phyloP scores from a whole-genome alignment of 92 coral and sea anemone species.

The Micromussa lordhowensis region DNA sequence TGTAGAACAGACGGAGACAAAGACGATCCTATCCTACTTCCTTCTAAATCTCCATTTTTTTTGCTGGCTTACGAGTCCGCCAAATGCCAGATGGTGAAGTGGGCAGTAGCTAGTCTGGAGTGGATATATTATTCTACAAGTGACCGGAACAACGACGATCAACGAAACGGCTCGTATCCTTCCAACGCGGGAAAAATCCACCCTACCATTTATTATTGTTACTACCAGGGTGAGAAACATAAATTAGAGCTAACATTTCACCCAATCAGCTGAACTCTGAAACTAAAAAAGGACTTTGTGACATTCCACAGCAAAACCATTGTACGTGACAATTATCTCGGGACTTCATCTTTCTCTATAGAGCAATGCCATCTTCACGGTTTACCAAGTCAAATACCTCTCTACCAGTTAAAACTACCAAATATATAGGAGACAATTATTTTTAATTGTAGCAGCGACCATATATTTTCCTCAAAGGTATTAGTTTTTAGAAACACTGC shows the following conservation, averaged over 20 bases:
- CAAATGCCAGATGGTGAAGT: slow-evolving; percentile 57
- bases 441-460: no score
- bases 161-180: not conserved
- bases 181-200: not conserved
- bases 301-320: no score
- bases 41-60: slow-evolving; percentile 42
- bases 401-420: no score
- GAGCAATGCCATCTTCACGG: no score
- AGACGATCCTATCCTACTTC: slow-evolving; percentile 47
- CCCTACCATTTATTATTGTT: slow-evolving; percentile 48
- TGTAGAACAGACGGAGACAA: slow-evolving; percentile 44
- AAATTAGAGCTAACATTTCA: not conserved
- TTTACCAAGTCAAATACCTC: not conserved
- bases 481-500: no score
- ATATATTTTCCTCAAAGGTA: no score
- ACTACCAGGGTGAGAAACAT: slow-evolving; percentile 42
- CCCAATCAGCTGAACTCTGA: not conserved
- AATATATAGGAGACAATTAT: no score
- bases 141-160: not conserved
- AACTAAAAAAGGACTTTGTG: not conserved
- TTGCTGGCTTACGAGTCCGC: slow-evolving; percentile 34
- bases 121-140: slow-evolving; percentile 34
- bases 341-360: no score
- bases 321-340: no score
- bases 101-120: slow-evolving; percentile 35